Conservation (phyloP, 1,140 invertebrate species). For the Heliconius eleuchia region DNA sequence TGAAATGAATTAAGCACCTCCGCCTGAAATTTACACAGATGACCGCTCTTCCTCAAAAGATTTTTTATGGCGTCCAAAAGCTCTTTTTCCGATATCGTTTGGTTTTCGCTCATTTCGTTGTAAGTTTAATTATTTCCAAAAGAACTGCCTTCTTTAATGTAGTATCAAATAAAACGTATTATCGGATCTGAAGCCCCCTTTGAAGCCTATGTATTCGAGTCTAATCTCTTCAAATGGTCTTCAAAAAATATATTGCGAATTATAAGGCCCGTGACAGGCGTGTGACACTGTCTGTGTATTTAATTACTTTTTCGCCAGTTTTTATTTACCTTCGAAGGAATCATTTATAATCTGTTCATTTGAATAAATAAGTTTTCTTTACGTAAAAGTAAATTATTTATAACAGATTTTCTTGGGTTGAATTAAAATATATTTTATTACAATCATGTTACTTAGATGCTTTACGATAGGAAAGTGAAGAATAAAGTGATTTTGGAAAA, state of each 20-base stretch:
- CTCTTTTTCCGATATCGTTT: slow-evolving; percentile 64
- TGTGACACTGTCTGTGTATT: neutral
- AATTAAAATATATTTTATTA: neutral
- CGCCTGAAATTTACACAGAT: slow-evolving; percentile 68
- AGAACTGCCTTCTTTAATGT: slow-evolving; percentile 39
- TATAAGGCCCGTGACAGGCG: neutral
- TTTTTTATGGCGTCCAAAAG: slow-evolving; percentile 71
- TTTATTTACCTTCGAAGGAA: neutral
- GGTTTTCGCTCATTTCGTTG: slow-evolving; percentile 61
- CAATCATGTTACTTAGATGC: no score
- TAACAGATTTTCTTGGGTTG: neutral
- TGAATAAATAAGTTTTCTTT: slow-evolving; percentile 10
- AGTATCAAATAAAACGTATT: slow-evolving; percentile 1
- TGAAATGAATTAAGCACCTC: slow-evolving; percentile 52
- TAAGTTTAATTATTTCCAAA: slow-evolving; percentile 51
- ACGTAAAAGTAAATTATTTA: neutral
- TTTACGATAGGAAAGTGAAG: no score
- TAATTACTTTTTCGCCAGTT: neutral
- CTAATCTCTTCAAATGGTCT: slow-evolving; percentile 5
- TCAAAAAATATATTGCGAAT: neutral
- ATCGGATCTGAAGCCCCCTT: neutral
- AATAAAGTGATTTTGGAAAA: no score
- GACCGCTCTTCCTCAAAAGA: slow-evolving; percentile 62
- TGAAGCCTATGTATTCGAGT: neutral
- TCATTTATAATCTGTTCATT: neutral